These are phyloP conservation scores for Myopa testacea DNA, from an alignment of 2,888 invertebrate species.

Conservation along the genomic window DNA sequence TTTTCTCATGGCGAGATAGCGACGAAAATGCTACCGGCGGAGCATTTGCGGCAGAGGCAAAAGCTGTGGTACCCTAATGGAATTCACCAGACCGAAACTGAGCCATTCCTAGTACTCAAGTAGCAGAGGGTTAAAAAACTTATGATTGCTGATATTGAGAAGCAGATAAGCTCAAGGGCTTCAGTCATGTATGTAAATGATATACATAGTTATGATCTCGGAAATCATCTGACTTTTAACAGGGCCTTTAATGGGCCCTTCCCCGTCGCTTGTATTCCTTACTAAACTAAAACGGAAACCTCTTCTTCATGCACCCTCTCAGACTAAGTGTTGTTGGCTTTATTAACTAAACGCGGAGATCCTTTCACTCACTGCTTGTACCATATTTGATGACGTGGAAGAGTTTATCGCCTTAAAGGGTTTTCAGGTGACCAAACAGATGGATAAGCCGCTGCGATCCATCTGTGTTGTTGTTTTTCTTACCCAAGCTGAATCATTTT, in stretches of 20 bases:
- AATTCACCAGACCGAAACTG: neutral
- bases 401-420: too few relatives aligned
- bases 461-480: too few relatives aligned
- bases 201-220: neutral
- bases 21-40: neutral
- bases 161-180: neutral
- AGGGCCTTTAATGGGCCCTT: neutral
- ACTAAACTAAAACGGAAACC: neutral
- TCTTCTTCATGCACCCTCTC: neutral
- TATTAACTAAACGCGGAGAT: constrained; percentile 5
- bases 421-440: too few relatives aligned
- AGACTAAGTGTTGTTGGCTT: neutral
- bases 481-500: too few relatives aligned
- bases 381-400: too few relatives aligned
- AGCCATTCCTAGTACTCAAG: neutral
- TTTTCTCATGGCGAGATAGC: neutral
- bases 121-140: neutral
- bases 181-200: neutral
- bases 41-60: neutral
- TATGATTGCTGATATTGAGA: constrained; percentile 1
- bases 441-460: too few relatives aligned
- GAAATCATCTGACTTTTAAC: neutral
- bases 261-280: neutral
- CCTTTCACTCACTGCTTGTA: neutral
- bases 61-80: neutral